Base-by-base conservation (phyloP, 2,113 vertebrate genomes). In the Xyrauchen texanus region DNA sequence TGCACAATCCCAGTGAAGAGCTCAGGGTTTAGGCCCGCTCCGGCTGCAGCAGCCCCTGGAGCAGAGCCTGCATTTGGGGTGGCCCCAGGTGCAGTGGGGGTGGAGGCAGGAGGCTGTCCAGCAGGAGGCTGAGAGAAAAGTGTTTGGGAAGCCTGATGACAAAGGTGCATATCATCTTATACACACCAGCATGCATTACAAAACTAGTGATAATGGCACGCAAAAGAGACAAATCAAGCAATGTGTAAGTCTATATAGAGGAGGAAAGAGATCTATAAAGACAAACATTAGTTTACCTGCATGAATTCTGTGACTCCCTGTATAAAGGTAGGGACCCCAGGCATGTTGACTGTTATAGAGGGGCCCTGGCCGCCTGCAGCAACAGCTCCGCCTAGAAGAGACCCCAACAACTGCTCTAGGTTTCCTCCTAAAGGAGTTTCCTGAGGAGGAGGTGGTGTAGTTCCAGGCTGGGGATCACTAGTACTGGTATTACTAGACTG, bases 1-100 rank as follows among this genome's bases (percentile, higher is more conserved):
- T 96, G 95, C 5, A 97, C 94, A 67, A 97, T 96, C 2, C 94
- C 96, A 0, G 95, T 96, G 82, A 96, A 96, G 61, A 96, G 93
- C 86, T 97, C 96, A 0, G 95, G 94, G 5, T 95, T 93, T 46
- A 96, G 89, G 57, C 92, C 89, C 12, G 95, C 94, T 0, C 88
- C 82, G 2, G 74, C 78, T 7, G 5, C 76, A 0, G 61, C 63
- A n/a, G 81, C 73, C 21, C 21, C 21, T 1, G 21, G 21, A 34
- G 21, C 21, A 34, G 21, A 34, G 21, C 21, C 21, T 34, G 21
- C 21, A 34, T 34, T 34, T 51, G n/a, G 15, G 46, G 58, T 76
- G 47, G 47, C 73, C 13, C 47, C 44, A 77, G 60, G 79, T 0
- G 21, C 70, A 57, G 16, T 45, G 51, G 73, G 73, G 21, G 73